These are phyloP conservation scores for Nephrocerus scutellatus DNA, from an alignment of 2,888 invertebrate species.

Conservation along the genomic window DNA sequence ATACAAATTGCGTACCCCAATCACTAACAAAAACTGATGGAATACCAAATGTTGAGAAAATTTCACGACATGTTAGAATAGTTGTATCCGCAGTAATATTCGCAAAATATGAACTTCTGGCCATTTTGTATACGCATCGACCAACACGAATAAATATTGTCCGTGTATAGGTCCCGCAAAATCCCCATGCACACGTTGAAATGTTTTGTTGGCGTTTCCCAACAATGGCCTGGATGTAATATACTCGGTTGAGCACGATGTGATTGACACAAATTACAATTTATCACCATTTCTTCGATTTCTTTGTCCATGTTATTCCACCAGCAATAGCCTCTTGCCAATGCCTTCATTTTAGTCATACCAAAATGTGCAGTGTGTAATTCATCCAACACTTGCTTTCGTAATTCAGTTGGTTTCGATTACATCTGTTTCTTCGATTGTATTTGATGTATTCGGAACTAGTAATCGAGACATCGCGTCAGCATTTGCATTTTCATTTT, in stretches of 20 bases:
- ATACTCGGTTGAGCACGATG: slow-evolving; percentile 9
- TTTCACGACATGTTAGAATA: slow-evolving; percentile 8
- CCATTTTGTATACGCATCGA: slow-evolving; percentile 36
- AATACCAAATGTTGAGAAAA: slow-evolving; percentile 9
- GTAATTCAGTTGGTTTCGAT: slow-evolving; percentile 5
- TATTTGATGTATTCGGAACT: not conserved
- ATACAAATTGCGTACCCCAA: slow-evolving; percentile 10
- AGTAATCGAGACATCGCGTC: slow-evolving; percentile 13
- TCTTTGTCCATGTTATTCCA: slow-evolving; percentile 24
- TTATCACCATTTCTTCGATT: slow-evolving; percentile 21
- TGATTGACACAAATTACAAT: slow-evolving; percentile 11
- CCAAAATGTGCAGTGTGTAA: slow-evolving; percentile 22
- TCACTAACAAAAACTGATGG: slow-evolving; percentile 4
- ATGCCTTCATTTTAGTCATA: slow-evolving; percentile 16
- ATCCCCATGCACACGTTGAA: slow-evolving; percentile 22
- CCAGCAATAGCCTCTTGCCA: slow-evolving; percentile 23
- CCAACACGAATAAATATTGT: slow-evolving; percentile 31
- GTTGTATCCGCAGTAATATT: slow-evolving; percentile 13
- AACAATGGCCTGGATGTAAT: slow-evolving; percentile 11
- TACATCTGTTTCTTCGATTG: slow-evolving; percentile 7
- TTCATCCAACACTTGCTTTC: slow-evolving; percentile 10
- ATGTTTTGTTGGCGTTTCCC: slow-evolving; percentile 20
- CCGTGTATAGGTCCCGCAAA: slow-evolving; percentile 17
- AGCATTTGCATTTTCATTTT: slow-evolving; percentile 10
- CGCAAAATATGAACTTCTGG: slow-evolving; percentile 31